Conservation (phyloP, 1,140 invertebrate species). For the Anastrepha ludens region DNA sequence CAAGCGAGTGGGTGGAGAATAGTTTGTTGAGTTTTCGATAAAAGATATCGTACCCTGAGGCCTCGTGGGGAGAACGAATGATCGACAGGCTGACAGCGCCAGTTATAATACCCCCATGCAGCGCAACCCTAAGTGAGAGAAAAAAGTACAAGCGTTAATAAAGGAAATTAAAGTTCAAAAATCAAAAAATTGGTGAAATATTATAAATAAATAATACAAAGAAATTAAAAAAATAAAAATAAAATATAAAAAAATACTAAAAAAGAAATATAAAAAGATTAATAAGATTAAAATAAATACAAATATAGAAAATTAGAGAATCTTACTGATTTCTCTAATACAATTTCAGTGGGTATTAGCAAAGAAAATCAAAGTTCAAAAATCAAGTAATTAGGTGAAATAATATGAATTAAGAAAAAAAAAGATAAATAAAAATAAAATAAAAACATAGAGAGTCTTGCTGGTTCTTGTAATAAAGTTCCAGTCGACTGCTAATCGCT, state of each 20-base stretch:
- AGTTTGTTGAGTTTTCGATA: neutral
- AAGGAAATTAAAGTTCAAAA: neutral
- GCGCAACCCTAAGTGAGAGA: slow-evolving; percentile 76
- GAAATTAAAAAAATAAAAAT: neutral
- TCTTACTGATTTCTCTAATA: too few relatives aligned
- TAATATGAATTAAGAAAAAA: too few relatives aligned
- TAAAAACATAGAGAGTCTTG: too few relatives aligned
- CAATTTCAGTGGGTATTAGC: too few relatives aligned
- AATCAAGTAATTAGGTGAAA: too few relatives aligned
- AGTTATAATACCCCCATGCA: slow-evolving; percentile 83
- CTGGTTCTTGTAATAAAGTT: too few relatives aligned
- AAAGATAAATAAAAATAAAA: too few relatives aligned
- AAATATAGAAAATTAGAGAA: too few relatives aligned
- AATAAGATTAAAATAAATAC: too few relatives aligned
- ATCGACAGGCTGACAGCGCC: slow-evolving; percentile 89
- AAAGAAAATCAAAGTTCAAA: too few relatives aligned
- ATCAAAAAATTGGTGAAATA: neutral
- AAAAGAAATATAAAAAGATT: too few relatives aligned
- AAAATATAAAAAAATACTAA: neutral
- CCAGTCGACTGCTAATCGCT: too few relatives aligned
- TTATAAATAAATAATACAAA: neutral
- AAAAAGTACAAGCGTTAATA: neutral
- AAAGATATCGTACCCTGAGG: slow-evolving; percentile 78
- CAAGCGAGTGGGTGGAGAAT: neutral
- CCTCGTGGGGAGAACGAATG: slow-evolving; percentile 83